Percentiles rank a stretch among this genome's conserved stretches.
Conservation (phyloP, 2,797 vertebrate species). For the Peromyscus eremicus region DNA sequence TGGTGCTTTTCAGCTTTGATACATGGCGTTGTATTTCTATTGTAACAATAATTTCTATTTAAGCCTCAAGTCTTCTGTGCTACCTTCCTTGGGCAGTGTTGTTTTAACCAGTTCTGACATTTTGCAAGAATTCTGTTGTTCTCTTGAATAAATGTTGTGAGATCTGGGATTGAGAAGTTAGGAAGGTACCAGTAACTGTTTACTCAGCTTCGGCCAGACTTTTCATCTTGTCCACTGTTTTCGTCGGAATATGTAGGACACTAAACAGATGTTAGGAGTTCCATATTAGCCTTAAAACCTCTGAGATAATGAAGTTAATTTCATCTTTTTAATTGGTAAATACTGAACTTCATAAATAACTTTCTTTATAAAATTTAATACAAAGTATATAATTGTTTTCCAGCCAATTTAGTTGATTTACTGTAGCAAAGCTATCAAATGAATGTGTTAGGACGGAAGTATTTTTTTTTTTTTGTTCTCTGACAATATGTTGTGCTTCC, state of each 20-base stretch:
- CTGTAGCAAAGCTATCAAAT: background rate
- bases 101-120: constrained; percentile 46
- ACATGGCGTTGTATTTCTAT: constrained; percentile 67
- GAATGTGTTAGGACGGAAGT: background rate
- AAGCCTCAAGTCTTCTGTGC: constrained; percentile 5
- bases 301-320: background rate
- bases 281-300: background rate
- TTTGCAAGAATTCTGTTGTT: constrained; percentile 10
- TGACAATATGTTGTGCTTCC: background rate
- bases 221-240: background rate
- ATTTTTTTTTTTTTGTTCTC: background rate
- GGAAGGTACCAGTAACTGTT: background rate
- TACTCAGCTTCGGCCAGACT: background rate
- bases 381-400: background rate
- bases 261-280: background rate
- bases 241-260: background rate
- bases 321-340: background rate
- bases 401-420: background rate
- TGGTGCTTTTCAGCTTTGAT: constrained; percentile 63
- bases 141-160: background rate
- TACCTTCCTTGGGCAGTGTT: constrained; percentile 7
- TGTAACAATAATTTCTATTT: constrained; percentile 66
- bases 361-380: background rate
- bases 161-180: constrained; percentile 6
- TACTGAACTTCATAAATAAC: background rate